Conservation (phyloP, 2,888 invertebrate genomes). For the Coleophora flavipennella region DNA sequence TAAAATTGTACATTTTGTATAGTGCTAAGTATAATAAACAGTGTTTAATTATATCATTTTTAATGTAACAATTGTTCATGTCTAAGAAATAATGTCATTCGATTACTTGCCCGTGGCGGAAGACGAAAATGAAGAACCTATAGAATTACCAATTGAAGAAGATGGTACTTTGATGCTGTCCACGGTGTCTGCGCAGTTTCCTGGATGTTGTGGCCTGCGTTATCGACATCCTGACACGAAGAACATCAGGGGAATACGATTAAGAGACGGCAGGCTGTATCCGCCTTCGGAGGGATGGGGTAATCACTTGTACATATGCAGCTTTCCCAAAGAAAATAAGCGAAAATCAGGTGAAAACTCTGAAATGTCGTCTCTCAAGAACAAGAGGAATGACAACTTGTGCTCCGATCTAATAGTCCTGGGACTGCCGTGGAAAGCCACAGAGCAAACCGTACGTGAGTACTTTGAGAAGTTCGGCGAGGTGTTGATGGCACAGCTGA, state of each 20-base stretch:
- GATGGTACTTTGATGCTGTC: conserved; percentile 94
- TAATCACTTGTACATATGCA: conserved; percentile 80
- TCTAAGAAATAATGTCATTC: conserved; percentile 70
- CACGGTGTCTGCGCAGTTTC: conserved; percentile 96
- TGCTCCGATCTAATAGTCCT: conserved; percentile 99
- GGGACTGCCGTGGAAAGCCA: conserved; percentile 98
- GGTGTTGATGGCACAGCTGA: conserved; percentile 97
- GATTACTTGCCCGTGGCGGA: conserved; percentile 93
- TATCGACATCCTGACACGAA: conserved; percentile 95
- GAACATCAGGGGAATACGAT: conserved; percentile 89
- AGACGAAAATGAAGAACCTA: conserved; percentile 97
- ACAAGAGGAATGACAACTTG: conserved; percentile 93
- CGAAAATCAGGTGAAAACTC: conserved; percentile 93
- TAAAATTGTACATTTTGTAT: conserved; percentile 64
- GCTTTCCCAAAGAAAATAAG: conserved; percentile 93
- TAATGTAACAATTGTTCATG: conserved; percentile 56
- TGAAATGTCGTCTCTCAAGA: conserved; percentile 88
- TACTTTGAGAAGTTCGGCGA: conserved; percentile 99
- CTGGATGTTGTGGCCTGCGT: conserved; percentile 95
- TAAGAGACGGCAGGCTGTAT: conserved; percentile 93
- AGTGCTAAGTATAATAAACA: conserved; percentile 57
- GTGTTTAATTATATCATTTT: conserved; percentile 58
- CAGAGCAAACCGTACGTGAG: conserved; percentile 94
- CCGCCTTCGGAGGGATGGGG: conserved; percentile 94
- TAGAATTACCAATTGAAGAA: conserved; percentile 96